phyloP scores from a whole-genome alignment of 2,113 vertebrate genomes.

The Tachycineta bicolor region DNA sequence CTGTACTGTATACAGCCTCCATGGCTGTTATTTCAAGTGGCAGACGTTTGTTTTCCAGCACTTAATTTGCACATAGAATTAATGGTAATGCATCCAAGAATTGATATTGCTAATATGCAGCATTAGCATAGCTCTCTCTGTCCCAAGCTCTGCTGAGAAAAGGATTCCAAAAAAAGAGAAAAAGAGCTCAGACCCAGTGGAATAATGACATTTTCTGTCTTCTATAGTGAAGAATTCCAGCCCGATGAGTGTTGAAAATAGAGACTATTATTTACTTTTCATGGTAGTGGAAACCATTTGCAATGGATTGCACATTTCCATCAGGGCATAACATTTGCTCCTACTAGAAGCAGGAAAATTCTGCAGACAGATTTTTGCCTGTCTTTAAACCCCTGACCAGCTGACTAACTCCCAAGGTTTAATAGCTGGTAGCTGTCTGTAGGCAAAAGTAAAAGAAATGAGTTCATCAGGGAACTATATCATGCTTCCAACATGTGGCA shows the following conservation, averaged over 20 bases:
- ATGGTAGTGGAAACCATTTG: not conserved
- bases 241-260: not conserved
- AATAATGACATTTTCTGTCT: conserved; percentile 3
- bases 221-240: not conserved
- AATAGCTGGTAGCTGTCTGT: conserved; percentile 71
- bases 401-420: conserved; percentile 66
- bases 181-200: not conserved
- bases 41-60: conserved; percentile 36
- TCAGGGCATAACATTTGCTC: conserved; percentile 12
- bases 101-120: conserved; percentile 45
- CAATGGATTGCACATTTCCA: not conserved
- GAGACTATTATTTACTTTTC: conserved; percentile 20
- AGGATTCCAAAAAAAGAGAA: conserved; percentile 34
- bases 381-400: conserved; percentile 59
- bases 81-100: conserved; percentile 54
- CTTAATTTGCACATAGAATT: conserved; percentile 53
- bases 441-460: conserved; percentile 72
- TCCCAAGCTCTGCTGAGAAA: conserved; percentile 15
- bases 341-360: conserved; percentile 46
- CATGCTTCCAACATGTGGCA: conserved; percentile 79
- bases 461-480: conserved; percentile 68
- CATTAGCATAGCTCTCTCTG: not conserved
- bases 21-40: conserved; percentile 30
- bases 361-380: conserved; percentile 55
- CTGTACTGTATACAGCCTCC: not conserved